These are phyloP conservation scores for Drosophila anomalipes DNA, from an alignment of 2,888 invertebrate genomes.

Conservation along the genomic window DNA sequence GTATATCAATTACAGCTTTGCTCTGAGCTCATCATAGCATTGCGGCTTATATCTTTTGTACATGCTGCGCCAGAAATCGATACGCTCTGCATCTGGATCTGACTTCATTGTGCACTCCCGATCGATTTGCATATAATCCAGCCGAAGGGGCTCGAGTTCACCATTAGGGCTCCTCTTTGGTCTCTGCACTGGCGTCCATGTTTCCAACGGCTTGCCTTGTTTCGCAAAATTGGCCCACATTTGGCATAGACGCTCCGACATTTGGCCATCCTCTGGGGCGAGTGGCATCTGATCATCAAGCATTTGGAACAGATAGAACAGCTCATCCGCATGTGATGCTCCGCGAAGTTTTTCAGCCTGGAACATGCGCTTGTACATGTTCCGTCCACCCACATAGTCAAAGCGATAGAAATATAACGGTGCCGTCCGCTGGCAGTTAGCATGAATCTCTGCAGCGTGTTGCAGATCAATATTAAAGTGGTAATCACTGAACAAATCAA, in stretches of 20 bases:
- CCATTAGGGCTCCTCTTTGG: constrained; percentile 12
- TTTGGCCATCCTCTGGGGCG: constrained; percentile 64
- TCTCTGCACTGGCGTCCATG: constrained; percentile 76
- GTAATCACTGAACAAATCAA: constrained; percentile 86
- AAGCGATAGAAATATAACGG: constrained; percentile 88
- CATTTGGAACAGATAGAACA: constrained; percentile 87
- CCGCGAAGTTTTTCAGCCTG: constrained; percentile 86
- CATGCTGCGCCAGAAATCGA: constrained; percentile 82
- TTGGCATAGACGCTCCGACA: constrained; percentile 86
- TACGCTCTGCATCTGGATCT: constrained; percentile 81
- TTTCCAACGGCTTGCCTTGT: constrained; percentile 85
- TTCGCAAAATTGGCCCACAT: constrained; percentile 89
- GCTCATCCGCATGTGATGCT: constrained; percentile 88
- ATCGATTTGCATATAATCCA: constrained; percentile 82
- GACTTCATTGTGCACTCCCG: constrained; percentile 72
- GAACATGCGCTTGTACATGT: constrained; percentile 86
- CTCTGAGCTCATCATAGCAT: constrained; percentile 55
- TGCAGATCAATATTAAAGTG: constrained; percentile 81
- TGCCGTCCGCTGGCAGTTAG: constrained; percentile 70
- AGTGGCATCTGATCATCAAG: constrained; percentile 50
- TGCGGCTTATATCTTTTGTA: constrained; percentile 78
- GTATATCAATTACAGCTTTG: constrained; percentile 61
- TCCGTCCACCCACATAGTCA: constrained; percentile 87
- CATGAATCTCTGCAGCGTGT: constrained; percentile 75
- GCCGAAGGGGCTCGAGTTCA: constrained; percentile 43